Percentiles rank a stretch among this genome's conserved stretches.
Conservation (phyloP, 2,113 vertebrate genomes). For the Cricetomys ansorgei region DNA sequence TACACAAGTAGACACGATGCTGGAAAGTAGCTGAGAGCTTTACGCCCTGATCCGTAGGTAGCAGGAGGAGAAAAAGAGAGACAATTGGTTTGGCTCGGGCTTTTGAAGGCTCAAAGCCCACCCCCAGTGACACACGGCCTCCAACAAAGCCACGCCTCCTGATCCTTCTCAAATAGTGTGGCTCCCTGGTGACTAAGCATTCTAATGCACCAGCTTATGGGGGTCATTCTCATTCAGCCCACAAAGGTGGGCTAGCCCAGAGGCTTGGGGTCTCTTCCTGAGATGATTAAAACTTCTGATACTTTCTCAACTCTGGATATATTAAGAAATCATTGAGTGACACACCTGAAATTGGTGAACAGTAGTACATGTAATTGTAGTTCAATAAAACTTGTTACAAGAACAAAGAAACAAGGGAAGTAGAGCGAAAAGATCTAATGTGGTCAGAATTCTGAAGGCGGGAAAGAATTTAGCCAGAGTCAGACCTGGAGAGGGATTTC, state of each 20-base stretch:
- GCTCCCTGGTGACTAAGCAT: not conserved
- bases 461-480: not conserved
- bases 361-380: not conserved
- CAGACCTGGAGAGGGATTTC: not conserved
- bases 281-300: not conserved
- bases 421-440: not conserved
- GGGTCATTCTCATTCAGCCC: not conserved
- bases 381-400: constrained; percentile 15
- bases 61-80: not conserved
- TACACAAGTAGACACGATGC: not conserved
- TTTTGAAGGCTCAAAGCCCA: not conserved
- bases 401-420: constrained; percentile 2
- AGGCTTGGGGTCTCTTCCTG: not conserved
- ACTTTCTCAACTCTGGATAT: not conserved
- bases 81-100: too few relatives aligned
- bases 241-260: not conserved
- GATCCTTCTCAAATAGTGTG: not conserved
- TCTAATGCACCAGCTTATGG: too few relatives aligned
- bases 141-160: not conserved
- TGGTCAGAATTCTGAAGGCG: not conserved
- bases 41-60: not conserved
- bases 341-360: not conserved
- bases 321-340: not conserved
- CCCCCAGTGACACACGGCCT: not conserved
- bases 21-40: not conserved